Base-by-base conservation (phyloP, 2,113 vertebrate genomes). In the Siniperca knerii region DNA sequence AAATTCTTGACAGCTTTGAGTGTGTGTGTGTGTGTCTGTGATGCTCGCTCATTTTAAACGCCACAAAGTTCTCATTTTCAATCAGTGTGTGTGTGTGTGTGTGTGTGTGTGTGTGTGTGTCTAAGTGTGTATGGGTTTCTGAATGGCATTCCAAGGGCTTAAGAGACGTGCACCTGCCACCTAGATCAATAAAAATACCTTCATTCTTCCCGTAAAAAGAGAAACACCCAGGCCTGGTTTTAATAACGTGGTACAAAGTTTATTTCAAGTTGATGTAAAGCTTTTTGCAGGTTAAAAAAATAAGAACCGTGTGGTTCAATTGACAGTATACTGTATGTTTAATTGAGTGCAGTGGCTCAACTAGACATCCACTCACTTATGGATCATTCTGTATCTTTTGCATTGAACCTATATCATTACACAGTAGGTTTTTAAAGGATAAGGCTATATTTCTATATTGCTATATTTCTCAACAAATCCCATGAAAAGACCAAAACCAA, bases 11-110 rank as follows among this genome's bases (percentile, higher is more conserved):
- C 82, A 64, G 88, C 79, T 86, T 44, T 77, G 23, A 74, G 61
- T 25, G 74, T 20, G 29, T 29, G 29, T 29, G 67, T n/a, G 61
- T 79, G 82, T 67, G 75, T 76, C 52, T 50, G 35, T 57, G 64
- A n/a, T 16, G 68, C 94, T 94, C 87, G 96, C 96, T 97, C 0
- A 97, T 95, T 18, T 96, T 96, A 70, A 97, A 97, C 82, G 96
- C 97, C 92, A 97, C 96, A 2, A 96, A 94, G 44, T 84, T 95
- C 81, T 97, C 96, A 2, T 89, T 97, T 73, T 97, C 93, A 61
- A 68, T 71, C 70, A 15, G 58, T 4, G 77, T 75, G 52, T 48
- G n/a, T 69, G 52, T 98, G 18, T 35, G 25, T 65, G 89, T 29
- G 54, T 50, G 87, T 37, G 37, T 33, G 54, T 29, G 52, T 23